Conservation (phyloP, 2,888 invertebrate species). For the Himalopsyche kuldschensis region DNA sequence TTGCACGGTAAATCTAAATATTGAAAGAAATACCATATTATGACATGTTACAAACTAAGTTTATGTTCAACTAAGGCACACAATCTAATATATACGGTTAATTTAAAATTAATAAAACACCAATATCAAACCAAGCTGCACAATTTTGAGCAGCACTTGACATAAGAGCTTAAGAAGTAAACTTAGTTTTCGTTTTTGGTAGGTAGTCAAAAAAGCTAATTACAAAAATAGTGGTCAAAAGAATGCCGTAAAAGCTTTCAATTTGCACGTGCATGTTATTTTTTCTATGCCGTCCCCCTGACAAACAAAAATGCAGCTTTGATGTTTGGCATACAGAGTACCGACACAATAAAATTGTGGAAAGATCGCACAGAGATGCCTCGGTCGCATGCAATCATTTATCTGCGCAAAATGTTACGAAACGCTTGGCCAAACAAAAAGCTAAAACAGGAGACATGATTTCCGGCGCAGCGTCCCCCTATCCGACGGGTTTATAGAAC, state of each 20-base stretch:
- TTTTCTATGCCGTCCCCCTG: background rate
- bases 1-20: no score
- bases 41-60: no score
- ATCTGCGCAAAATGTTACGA: conserved; percentile 1
- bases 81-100: no score
- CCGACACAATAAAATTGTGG: background rate
- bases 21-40: no score
- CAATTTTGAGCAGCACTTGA: no score
- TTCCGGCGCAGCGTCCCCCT: background rate
- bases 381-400: conserved; percentile 8
- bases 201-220: no score
- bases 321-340: background rate
- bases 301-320: background rate
- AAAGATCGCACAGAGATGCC: background rate
- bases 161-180: no score
- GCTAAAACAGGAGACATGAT: conserved; percentile 8
- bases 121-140: no score
- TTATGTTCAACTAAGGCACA: no score
- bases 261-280: background rate
- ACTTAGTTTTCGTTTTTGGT: no score
- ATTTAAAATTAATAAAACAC: no score
- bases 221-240: no score
- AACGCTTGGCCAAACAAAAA: conserved; percentile 1
- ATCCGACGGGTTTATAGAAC: background rate
- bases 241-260: background rate